phyloP scores from a whole-genome alignment of 1,140 invertebrate species.

The Littorina saxatilis region DNA sequence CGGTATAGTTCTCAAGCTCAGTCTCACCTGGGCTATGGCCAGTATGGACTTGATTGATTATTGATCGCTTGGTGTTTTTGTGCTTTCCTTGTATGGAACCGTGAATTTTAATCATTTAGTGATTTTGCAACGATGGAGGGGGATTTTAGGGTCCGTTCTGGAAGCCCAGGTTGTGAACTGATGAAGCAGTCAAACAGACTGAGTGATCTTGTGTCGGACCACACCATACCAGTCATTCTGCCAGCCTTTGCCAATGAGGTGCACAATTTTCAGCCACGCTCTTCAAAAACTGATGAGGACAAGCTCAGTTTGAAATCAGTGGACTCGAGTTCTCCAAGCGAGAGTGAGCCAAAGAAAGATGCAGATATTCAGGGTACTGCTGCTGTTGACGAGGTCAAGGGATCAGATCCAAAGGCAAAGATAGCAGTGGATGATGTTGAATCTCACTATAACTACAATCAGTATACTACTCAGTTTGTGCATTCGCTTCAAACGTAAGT shows the following conservation, averaged over 20 bases:
- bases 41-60: too few relatives aligned
- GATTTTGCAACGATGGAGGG: background rate
- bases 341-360: background rate
- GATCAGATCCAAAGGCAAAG: background rate
- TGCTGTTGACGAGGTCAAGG: background rate
- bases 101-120: too few relatives aligned
- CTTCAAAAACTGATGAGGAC: too few relatives aligned
- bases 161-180: slow-evolving; percentile 5
- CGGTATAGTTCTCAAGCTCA: background rate
- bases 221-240: background rate
- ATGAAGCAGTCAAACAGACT: slow-evolving; percentile 12
- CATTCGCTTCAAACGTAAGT: slow-evolving; percentile 37
- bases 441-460: slow-evolving; percentile 32
- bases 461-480: slow-evolving; percentile 31
- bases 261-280: background rate
- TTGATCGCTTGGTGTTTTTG: too few relatives aligned
- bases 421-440: slow-evolving; percentile 12
- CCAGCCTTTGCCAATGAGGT: slow-evolving; percentile 17
- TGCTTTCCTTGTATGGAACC: too few relatives aligned
- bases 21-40: too few relatives aligned
- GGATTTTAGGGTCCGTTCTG: background rate
- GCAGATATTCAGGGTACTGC: background rate
- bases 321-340: background rate
- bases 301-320: too few relatives aligned
- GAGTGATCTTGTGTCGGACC: slow-evolving; percentile 1